phyloP scores from a whole-genome alignment of 2,113 vertebrate genomes.

The Acinonyx jubatus region DNA sequence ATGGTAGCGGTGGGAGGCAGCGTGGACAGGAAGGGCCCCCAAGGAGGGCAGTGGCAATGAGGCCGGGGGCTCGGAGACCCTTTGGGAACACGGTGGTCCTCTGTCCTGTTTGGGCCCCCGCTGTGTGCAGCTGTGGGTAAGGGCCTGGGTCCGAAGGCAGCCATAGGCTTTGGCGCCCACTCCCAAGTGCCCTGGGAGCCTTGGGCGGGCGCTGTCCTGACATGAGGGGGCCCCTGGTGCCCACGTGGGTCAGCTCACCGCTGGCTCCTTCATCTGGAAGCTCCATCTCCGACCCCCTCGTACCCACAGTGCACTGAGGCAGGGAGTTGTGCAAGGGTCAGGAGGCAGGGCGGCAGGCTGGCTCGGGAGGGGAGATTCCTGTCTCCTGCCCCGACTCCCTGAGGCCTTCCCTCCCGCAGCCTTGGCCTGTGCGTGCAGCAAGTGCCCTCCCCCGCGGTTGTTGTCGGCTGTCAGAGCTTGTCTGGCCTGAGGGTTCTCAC shows the following conservation, averaged over 20 bases:
- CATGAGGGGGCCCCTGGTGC: not conserved
- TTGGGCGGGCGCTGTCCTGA: not conserved
- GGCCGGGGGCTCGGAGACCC: not conserved
- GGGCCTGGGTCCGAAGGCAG: not conserved
- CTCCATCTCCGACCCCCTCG: not conserved
- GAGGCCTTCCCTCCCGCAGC: not conserved
- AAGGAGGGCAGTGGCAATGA: not conserved
- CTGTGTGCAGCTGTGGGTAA: not conserved
- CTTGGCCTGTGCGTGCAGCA: not conserved
- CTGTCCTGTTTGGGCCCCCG: too few relatives aligned
- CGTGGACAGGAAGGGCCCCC: accelerated
- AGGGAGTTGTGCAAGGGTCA: not conserved
- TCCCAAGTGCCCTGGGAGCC: too few relatives aligned
- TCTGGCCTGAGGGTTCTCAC: slow-evolving; percentile 55
- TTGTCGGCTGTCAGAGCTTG: slow-evolving; percentile 27
- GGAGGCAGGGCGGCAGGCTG: not conserved
- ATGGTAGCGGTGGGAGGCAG: not conserved
- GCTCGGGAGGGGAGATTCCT: not conserved
- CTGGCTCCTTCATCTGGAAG: not conserved
- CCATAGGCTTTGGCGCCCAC: not conserved
- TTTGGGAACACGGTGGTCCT: not conserved
- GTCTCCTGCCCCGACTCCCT: slow-evolving; percentile 9
- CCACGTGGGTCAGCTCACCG: not conserved
- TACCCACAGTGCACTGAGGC: not conserved
- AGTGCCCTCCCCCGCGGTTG: not conserved